Evolutionary conservation across 92 coral and sea anemone genomes (phyloP).

Genomic region (Montipora capitata): DNA sequence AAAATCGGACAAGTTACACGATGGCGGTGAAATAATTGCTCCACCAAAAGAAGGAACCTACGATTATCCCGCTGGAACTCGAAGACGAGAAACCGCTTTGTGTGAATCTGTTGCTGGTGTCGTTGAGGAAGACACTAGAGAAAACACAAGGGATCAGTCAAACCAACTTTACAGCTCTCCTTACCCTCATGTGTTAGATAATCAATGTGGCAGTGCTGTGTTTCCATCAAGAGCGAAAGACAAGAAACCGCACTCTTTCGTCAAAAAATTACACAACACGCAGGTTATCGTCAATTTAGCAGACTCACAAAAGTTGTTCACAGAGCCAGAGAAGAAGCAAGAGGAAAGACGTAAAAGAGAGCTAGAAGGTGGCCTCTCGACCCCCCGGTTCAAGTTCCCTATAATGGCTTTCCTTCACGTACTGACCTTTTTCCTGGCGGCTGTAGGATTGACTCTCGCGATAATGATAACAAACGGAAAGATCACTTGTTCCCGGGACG

Average conservation of each 20-base stretch:
- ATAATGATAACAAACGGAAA: background rate
- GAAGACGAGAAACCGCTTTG: background rate
- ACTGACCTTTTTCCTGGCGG: background rate
- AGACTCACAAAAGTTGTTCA: background rate
- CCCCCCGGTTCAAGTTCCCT: no score
- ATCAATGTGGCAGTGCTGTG: background rate
- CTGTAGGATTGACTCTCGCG: constrained; percentile 12
- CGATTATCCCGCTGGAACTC: background rate
- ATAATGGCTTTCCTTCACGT: constrained; percentile 5
- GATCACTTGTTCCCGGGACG: background rate
- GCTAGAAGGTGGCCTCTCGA: no score
- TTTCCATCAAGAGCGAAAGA: background rate
- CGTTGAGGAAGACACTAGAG: background rate
- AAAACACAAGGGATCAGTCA: background rate
- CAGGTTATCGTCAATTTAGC: background rate
- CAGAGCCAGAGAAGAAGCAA: background rate
- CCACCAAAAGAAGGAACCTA: background rate
- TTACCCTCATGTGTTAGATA: background rate
- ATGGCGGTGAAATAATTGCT: background rate
- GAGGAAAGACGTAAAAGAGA: no score
- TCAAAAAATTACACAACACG: background rate
- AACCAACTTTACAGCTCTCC: background rate
- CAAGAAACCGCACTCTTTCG: background rate
- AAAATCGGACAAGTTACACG: background rate
- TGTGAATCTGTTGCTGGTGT: background rate